phyloP scores from a whole-genome alignment of 2,888 invertebrate species.

The Plusia festucae region DNA sequence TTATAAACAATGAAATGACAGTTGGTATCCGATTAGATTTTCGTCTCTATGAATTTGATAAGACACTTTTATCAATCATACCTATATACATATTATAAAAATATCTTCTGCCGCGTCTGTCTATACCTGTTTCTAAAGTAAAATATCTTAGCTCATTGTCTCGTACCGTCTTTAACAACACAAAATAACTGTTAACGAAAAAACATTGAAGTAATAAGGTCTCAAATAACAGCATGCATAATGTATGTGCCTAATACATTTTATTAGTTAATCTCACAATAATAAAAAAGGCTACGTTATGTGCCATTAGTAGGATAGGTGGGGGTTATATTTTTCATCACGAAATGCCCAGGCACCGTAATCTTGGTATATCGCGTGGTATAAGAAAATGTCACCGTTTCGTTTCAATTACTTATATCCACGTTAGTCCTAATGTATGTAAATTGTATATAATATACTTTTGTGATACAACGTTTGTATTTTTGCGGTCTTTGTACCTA shows the following conservation, averaged over 20 bases:
- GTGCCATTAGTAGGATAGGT: slow-evolving; percentile 40
- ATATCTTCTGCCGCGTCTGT: no score
- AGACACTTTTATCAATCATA: no score
- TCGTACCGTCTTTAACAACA: slow-evolving; percentile 17
- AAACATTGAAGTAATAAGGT: slow-evolving; percentile 46
- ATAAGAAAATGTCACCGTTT: slow-evolving; percentile 75
- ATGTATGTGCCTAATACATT: slow-evolving; percentile 49
- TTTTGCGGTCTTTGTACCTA: slow-evolving; percentile 37
- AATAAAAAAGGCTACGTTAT: slow-evolving; percentile 54
- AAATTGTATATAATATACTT: slow-evolving; percentile 57
- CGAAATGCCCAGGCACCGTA: slow-evolving; percentile 64
- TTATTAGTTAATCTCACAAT: slow-evolving; percentile 52
- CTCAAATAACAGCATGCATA: slow-evolving; percentile 46
- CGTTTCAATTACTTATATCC: slow-evolving; percentile 74
- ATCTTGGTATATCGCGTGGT: slow-evolving; percentile 76
- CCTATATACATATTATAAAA: no score
- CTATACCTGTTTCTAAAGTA: slow-evolving; percentile 33
- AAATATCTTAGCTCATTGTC: slow-evolving; percentile 13
- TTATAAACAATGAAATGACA: slow-evolving; percentile 30
- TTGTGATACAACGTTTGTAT: slow-evolving; percentile 46
- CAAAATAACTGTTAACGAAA: slow-evolving; percentile 32
- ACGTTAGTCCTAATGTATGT: slow-evolving; percentile 65
- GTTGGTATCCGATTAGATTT: no score
- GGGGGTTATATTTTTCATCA: slow-evolving; percentile 59
- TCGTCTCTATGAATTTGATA: no score